Evolutionary conservation across 1,140 invertebrate species (phyloP).

Genomic region (Papilio glaucus): DNA sequence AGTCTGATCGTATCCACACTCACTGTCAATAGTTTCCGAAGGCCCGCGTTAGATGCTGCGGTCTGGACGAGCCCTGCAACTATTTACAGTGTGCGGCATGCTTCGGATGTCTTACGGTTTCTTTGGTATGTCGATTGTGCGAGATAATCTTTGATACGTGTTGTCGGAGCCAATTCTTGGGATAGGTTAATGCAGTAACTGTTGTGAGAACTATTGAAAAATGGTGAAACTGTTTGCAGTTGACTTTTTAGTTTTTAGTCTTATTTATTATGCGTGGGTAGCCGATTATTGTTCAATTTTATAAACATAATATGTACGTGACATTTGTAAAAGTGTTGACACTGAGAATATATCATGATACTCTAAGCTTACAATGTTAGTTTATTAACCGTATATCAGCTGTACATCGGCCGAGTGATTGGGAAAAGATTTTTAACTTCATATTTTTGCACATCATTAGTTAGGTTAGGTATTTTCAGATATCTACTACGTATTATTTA

Average conservation of each 20-base stretch:
- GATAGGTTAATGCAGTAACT: constrained; percentile 38
- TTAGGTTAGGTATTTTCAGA: no score
- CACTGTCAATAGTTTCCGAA: constrained; percentile 82
- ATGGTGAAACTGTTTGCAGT: constrained; percentile 28
- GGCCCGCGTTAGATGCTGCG: constrained; percentile 78
- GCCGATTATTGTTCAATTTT: background rate
- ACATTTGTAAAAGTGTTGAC: background rate
- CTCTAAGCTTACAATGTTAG: no score
- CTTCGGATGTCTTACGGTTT: constrained; percentile 74
- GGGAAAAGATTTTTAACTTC: no score
- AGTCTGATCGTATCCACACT: constrained; percentile 81
- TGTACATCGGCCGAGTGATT: no score
- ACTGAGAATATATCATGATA: background rate
- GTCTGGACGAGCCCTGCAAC: constrained; percentile 64
- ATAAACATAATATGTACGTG: background rate
- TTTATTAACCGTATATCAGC: no score
- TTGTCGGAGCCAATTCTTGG: constrained; percentile 51
- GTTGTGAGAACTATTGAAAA: constrained; percentile 21
- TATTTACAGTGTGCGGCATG: constrained; percentile 72
- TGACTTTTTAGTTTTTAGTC: background rate
- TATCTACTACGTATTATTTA: no score
- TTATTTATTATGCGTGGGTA: background rate
- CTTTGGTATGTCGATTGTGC: constrained; percentile 61
- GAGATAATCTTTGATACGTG: constrained; percentile 65
- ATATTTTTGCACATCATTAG: no score